Conservation (phyloP, 2,113 vertebrate species). For the Miniopterus natalensis region DNA sequence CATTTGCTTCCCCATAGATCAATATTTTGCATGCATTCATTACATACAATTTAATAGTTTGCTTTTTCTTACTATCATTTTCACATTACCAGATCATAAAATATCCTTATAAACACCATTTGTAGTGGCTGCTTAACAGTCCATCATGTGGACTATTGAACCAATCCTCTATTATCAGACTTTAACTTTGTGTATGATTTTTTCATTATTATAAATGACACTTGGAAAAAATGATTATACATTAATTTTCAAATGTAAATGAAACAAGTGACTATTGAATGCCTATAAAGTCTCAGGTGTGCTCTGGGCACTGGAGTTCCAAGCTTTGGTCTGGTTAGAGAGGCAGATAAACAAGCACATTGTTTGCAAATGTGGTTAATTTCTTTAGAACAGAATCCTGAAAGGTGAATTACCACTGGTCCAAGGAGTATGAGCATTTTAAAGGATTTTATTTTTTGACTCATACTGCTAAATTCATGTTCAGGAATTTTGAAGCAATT, state of each 20-base stretch:
- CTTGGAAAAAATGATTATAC: neutral
- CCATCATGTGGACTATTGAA: neutral
- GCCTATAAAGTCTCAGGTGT: neutral
- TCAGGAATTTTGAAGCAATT: neutral
- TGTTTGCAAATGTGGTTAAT: neutral
- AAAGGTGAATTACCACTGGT: neutral
- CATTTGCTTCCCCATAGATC: slow-evolving; percentile 16
- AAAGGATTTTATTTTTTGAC: slow-evolving; percentile 4
- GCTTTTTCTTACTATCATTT: neutral
- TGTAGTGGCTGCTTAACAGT: neutral
- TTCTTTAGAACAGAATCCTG: neutral
- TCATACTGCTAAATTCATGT: neutral
- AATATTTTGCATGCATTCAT: neutral
- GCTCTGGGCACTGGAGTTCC: neutral
- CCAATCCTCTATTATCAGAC: neutral
- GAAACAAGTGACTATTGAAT: neutral
- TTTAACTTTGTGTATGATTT: neutral
- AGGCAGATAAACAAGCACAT: neutral
- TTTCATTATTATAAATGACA: neutral
- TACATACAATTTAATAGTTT: neutral
- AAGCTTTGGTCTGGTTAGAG: neutral
- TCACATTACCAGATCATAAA: neutral
- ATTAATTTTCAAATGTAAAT: slow-evolving; percentile 43
- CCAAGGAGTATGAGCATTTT: neutral
- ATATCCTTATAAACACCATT: neutral